These are phyloP conservation scores for Tympanuchus pallidicinctus DNA, from an alignment of 2,113 vertebrate genomes.

Conservation along the genomic window DNA sequence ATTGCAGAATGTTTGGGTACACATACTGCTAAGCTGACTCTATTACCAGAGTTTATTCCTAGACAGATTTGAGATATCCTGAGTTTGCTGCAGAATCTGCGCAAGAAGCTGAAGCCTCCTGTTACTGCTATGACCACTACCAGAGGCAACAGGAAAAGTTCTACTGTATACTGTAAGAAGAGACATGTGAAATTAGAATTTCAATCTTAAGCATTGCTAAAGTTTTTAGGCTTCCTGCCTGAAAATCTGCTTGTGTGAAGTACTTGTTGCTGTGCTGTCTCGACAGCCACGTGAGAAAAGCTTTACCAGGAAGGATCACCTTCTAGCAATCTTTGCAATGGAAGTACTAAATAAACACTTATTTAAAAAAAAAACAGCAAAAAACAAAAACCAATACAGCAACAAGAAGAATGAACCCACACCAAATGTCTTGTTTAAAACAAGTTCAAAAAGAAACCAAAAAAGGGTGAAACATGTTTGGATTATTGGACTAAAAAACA, in stretches of 20 bases:
- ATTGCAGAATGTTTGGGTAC: background rate
- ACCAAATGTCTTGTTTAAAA: background rate
- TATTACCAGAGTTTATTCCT: background rate
- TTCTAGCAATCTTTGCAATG: background rate
- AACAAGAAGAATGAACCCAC: background rate
- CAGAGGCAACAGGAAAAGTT: background rate
- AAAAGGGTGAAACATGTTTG: rapidly evolving
- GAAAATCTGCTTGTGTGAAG: slow-evolving; percentile 5
- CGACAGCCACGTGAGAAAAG: background rate
- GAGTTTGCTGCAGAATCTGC: background rate
- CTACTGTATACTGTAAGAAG: background rate
- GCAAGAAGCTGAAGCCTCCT: background rate
- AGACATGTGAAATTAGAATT: background rate
- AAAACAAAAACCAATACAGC: no score
- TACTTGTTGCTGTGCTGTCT: background rate
- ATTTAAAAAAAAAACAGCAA: background rate
- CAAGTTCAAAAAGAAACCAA: background rate
- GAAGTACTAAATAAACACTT: background rate
- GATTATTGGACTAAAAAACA: background rate
- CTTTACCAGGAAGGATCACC: background rate
- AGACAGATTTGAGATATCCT: background rate
- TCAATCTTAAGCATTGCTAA: slow-evolving; percentile 1
- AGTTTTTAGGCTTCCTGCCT: background rate
- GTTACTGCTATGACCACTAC: background rate
- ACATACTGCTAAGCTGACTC: background rate